Evolutionary conservation across 2,888 invertebrate genomes (phyloP).

Genomic region (Macrophya alboannulata): DNA sequence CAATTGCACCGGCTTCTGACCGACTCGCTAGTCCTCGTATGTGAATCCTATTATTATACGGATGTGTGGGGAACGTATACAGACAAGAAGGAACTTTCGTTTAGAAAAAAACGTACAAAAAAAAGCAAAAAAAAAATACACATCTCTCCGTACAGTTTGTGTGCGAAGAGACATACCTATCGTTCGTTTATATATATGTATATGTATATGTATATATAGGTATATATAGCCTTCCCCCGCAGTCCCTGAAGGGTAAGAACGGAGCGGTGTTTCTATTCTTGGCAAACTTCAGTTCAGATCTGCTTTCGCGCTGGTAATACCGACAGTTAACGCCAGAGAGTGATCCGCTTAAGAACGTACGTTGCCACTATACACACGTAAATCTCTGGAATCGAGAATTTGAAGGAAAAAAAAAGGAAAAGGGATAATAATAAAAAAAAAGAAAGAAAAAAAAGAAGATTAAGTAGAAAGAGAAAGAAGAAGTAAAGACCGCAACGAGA

Average conservation of each 20-base stretch:
- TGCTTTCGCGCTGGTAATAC: slow-evolving; percentile 70
- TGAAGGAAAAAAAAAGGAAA: neutral
- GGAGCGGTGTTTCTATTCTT: slow-evolving; percentile 76
- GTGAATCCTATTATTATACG: neutral
- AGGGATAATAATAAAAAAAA: neutral
- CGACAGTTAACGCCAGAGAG: slow-evolving; percentile 56
- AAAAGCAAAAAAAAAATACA: too few relatives aligned
- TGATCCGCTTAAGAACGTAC: slow-evolving; percentile 54
- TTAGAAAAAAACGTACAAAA: slow-evolving; percentile 5
- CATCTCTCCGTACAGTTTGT: slow-evolving; percentile 29
- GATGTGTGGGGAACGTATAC: neutral
- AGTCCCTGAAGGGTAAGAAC: slow-evolving; percentile 67
- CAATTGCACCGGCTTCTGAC: neutral
- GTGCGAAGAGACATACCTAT: slow-evolving; percentile 24
- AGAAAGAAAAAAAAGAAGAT: neutral
- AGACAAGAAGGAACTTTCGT: slow-evolving; percentile 10
- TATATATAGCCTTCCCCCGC: slow-evolving; percentile 70
- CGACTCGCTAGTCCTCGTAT: slow-evolving; percentile 3
- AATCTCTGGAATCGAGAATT: neutral
- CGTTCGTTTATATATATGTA: slow-evolving; percentile 55
- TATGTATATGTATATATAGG: slow-evolving; percentile 55
- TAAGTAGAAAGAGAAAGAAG: neutral
- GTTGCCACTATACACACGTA: too few relatives aligned
- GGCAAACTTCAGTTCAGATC: slow-evolving; percentile 76
- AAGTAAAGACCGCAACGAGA: too few relatives aligned